A percentile compares a stretch with the other conserved stretches of the same genome.
phyloP scores from a whole-genome alignment of 2,113 vertebrate genomes.

The Callithrix jacchus region DNA sequence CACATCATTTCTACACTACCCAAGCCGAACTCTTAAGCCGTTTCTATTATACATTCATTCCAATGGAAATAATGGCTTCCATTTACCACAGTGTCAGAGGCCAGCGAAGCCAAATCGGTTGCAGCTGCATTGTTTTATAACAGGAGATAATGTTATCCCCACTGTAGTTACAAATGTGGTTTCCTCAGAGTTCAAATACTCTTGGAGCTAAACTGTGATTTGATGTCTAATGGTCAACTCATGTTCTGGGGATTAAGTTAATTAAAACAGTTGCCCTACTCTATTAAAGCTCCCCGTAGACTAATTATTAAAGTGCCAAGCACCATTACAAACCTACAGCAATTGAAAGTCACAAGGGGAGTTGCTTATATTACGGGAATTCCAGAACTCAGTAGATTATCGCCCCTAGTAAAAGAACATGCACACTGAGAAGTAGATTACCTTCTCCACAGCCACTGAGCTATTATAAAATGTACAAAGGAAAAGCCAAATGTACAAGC shows the following conservation, averaged over 20 bases:
- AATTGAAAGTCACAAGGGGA: conserved; percentile 81
- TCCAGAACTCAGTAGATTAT: conserved; percentile 79
- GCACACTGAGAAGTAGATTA: conserved; percentile 73
- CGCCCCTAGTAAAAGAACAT: conserved; percentile 73
- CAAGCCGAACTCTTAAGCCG: conserved; percentile 61
- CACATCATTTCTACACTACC: conserved; percentile 39
- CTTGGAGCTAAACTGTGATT: conserved; percentile 83
- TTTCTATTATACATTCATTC: conserved; percentile 69
- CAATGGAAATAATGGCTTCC: conserved; percentile 72
- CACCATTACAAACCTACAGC: conserved; percentile 83
- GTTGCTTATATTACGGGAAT: conserved; percentile 79
- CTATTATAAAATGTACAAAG: conserved; percentile 76
- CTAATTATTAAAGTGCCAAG: conserved; percentile 87
- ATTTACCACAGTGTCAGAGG: conserved; percentile 66
- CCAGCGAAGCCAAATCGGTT: conserved; percentile 62
- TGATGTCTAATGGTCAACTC: conserved; percentile 86
- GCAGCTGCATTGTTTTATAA: conserved; percentile 67
- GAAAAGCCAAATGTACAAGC: conserved; percentile 71
- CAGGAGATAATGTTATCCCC: conserved; percentile 68
- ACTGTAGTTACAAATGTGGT: conserved; percentile 81
- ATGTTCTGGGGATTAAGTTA: conserved; percentile 85
- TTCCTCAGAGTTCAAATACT: conserved; percentile 81
- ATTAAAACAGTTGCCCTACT: conserved; percentile 86
- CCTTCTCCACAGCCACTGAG: conserved; percentile 72
- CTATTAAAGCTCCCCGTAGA: conserved; percentile 85